Evolutionary conservation across 2,113 vertebrate species (phyloP).

Genomic region (Scomber colias): DNA sequence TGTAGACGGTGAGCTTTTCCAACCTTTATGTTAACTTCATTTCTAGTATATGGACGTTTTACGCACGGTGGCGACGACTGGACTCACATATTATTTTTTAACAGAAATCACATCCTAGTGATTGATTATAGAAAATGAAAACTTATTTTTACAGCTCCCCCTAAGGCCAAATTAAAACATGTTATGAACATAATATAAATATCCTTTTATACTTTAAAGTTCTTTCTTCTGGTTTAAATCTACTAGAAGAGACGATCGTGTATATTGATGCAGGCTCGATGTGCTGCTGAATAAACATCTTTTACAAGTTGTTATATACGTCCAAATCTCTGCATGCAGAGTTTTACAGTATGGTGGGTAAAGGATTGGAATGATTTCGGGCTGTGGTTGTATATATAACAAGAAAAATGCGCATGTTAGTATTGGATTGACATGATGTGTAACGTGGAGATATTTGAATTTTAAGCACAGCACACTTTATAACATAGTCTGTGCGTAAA

Average conservation of each 20-base stretch:
- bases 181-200: background rate
- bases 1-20: slow-evolving; percentile 4
- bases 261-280: background rate
- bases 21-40: slow-evolving; percentile 13
- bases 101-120: background rate
- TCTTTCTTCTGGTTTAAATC: background rate
- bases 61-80: slow-evolving; percentile 14
- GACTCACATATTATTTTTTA: background rate
- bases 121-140: background rate
- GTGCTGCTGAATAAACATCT: slow-evolving; percentile 1
- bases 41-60: slow-evolving; percentile 23
- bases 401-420: background rate
- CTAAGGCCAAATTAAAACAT: background rate
- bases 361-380: slow-evolving; percentile 20
- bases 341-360: slow-evolving; percentile 7
- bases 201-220: background rate
- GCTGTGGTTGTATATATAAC: slow-evolving; percentile 8
- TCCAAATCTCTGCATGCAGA: slow-evolving; percentile 24
- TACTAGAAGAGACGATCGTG: background rate
- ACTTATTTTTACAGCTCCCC: background rate
- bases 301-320: slow-evolving; percentile 36
- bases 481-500: too few relatives aligned
- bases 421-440: background rate
- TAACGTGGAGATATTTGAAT: too few relatives aligned
- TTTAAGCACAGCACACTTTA: background rate